Evolutionary conservation across 2,797 vertebrate genomes (phyloP), one percentile per base, ranked within the genome.

Genomic region (Austrolebias charrua): DNA sequence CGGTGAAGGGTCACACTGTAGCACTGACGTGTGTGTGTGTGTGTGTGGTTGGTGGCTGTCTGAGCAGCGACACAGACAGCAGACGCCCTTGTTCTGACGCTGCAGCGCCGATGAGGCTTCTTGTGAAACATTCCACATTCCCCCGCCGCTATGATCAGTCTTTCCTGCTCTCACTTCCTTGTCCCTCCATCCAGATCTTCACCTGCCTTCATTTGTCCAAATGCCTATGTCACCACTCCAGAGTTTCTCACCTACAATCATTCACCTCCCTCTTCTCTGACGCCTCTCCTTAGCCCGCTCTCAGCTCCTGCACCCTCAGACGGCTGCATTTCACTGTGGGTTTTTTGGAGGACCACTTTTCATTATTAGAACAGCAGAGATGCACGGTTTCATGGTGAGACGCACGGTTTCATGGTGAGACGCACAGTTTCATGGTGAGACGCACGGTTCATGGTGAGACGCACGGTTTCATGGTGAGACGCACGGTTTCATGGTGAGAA

Each of bases 51-150:
- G 74, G 58, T 58, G 70, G 68, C 61, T 46, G 71, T 71, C 77
- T 78, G 71, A 78, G 60, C 75, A 53, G 71, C 60, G 38, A 49
- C 69, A 49, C 46, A 71, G 38, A 13, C 35, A 78, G 85, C 75
- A 83, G 87, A 89, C 78, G 86, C 93, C 91, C 91, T 91, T 82
- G 74, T 93, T 91, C 93, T 92, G 92, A 91, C 92, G 91, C 92
- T 91, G 73, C 87, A 85, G 66, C 70, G 69, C 11, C 62, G 84
- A 91, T 87, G 77, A 59, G 76, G 82, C 79, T 75, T 88, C 91
- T 91, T 91, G 91, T 88, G 82, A 92, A 93, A 94, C 91, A 93
- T 93, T 94, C 93, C 93, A 82, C 91, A 92, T 86, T 81, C 83
- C 73, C n/a, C 81, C 60, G 28, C 80, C 79, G 84, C 82, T 87